phyloP scores from a whole-genome alignment of 2,888 invertebrate genomes.

The Cylloceria caligata region DNA sequence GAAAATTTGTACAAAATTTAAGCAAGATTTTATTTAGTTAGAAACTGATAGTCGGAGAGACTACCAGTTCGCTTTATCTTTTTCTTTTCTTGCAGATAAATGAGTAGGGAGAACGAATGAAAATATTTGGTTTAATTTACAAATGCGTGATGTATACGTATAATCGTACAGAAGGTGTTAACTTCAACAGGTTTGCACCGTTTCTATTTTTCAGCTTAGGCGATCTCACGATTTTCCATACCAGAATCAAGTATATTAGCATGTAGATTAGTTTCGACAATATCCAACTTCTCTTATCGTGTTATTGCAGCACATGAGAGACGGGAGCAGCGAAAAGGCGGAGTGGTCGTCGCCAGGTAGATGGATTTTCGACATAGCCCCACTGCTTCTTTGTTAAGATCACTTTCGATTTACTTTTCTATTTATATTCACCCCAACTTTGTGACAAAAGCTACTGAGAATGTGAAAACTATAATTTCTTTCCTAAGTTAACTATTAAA shows the following conservation, averaged over 20 bases:
- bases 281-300: constrained; percentile 71
- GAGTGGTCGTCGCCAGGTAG: constrained; percentile 42
- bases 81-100: neutral
- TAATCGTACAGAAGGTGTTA: constrained; percentile 20
- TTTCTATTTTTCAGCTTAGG: neutral
- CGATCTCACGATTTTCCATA: constrained; percentile 42
- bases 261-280: constrained; percentile 69
- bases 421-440: neutral
- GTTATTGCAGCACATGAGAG: constrained; percentile 70
- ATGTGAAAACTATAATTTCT: constrained; percentile 12
- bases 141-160: neutral
- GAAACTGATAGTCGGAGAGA: too few species aligned
- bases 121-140: constrained; percentile 27
- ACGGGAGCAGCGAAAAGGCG: constrained; percentile 55
- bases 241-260: constrained; percentile 64
- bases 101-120: constrained; percentile 17
- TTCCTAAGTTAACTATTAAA: neutral
- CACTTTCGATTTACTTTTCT: constrained; percentile 55
- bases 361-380: constrained; percentile 27
- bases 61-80: too few species aligned
- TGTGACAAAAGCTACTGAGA: neutral
- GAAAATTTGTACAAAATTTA: too few species aligned
- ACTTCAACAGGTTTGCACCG: constrained; percentile 25
- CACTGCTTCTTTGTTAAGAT: constrained; percentile 52
- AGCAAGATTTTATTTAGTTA: too few species aligned